Percentiles rank a stretch among this genome's conserved stretches.
Evolutionary conservation across 2,113 vertebrate species (phyloP).

Genomic region (Furnarius figulus): DNA sequence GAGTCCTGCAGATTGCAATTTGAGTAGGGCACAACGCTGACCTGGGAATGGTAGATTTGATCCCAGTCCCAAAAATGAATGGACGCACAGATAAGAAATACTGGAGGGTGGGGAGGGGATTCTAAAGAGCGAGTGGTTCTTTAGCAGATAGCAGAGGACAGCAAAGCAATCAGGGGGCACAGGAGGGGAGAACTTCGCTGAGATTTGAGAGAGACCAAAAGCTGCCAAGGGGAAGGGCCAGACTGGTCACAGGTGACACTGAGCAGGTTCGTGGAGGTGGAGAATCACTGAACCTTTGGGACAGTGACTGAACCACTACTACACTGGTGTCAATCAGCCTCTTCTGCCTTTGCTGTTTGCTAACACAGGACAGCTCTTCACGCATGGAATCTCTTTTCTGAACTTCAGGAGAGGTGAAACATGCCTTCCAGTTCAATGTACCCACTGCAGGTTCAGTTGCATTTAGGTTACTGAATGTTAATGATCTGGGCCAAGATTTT

Average conservation of each 20-base stretch:
- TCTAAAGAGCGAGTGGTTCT: neutral
- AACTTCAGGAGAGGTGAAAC: neutral
- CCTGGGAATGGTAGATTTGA: rapidly evolving
- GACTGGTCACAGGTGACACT: neutral
- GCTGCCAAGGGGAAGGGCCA: neutral
- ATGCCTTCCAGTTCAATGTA: neutral
- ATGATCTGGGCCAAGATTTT: neutral
- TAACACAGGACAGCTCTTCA: neutral
- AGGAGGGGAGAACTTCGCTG: neutral
- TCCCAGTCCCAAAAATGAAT: neutral
- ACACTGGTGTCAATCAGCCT: rapidly evolving
- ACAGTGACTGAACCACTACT: neutral
- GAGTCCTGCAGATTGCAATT: neutral
- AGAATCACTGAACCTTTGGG: neutral
- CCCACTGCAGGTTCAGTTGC: neutral
- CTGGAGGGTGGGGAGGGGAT: neutral
- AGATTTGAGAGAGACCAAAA: neutral
- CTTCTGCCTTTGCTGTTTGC: neutral
- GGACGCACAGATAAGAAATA: neutral
- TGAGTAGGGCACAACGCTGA: neutral
- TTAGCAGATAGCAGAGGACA: neutral
- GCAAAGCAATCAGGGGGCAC: neutral
- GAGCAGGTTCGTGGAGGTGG: neutral
- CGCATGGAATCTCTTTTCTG: neutral
- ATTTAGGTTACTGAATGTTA: neutral